Evolutionary conservation across 2,113 vertebrate species (phyloP).

Genomic region (Litocranius walleri): DNA sequence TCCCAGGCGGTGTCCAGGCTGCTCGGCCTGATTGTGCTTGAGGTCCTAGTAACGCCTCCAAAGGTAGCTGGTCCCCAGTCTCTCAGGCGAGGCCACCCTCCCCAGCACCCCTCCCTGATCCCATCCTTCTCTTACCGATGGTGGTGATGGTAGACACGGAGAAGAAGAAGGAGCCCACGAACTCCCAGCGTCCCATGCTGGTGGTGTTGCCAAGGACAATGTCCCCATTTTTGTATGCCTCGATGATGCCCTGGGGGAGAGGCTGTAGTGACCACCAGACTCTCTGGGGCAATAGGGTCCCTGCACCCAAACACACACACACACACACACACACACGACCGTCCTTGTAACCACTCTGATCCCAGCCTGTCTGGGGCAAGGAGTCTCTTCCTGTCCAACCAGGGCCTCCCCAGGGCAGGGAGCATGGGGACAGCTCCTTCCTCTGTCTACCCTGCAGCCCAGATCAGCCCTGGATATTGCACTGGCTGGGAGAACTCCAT

Average conservation of each 20-base stretch:
- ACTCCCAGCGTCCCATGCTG: conserved; percentile 89
- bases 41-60: background rate
- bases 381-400: background rate
- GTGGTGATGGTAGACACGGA: conserved; percentile 92
- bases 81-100: background rate
- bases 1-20: rapidly evolving
- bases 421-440: background rate
- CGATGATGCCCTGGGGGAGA: conserved; percentile 81
- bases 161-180: conserved; percentile 91
- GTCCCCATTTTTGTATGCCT: conserved; percentile 82
- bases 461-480: background rate
- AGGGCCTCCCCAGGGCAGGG: background rate
- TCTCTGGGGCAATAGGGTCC: background rate
- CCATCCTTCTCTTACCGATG: conserved; percentile 82
- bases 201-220: conserved; percentile 84
- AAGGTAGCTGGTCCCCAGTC: background rate
- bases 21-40: rapidly evolving
- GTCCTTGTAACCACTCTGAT: background rate
- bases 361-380: background rate
- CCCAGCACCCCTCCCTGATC: background rate
- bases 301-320: background rate
- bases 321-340: background rate
- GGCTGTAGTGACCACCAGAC: background rate
- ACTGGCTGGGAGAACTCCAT: background rate
- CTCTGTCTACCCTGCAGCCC: background rate